A percentile compares a stretch with the other conserved stretches of the same genome.
Conservation (phyloP, 2,113 vertebrate species). For the Rhabdornis inornatus region DNA sequence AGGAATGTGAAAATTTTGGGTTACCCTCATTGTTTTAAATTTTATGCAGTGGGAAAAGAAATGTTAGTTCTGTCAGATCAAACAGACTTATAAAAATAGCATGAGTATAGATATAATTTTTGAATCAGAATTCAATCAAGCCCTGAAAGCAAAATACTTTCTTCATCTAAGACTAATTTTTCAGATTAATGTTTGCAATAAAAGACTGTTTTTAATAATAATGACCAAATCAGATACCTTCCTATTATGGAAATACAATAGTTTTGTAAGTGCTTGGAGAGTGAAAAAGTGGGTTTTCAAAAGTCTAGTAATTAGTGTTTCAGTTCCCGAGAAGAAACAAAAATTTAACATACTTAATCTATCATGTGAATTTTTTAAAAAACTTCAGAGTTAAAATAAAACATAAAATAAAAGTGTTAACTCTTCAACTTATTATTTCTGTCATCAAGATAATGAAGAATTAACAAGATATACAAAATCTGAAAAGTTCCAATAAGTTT, state of each 20-base stretch:
- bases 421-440: not conserved
- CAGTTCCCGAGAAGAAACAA: not conserved
- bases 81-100: not conserved
- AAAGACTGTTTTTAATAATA: slow-evolving; percentile 40
- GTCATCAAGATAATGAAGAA: not conserved
- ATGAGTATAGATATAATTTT: not conserved
- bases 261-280: not conserved
- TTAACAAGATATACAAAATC: not conserved
- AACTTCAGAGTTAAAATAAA: not conserved
- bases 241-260: not conserved
- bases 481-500: not conserved
- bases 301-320: not conserved
- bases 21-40: not conserved
- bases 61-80: not conserved
- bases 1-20: not conserved
- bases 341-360: not conserved
- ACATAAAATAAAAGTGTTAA: not conserved
- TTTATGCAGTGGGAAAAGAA: not conserved
- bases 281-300: not conserved
- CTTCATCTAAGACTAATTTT: slow-evolving; percentile 39
- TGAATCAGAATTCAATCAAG: slow-evolving; percentile 31
- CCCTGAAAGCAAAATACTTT: slow-evolving; percentile 4
- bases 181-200: slow-evolving; percentile 31
- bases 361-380: not conserved
- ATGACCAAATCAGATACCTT: not conserved